Percentiles rank a stretch among this genome's conserved stretches.
Evolutionary conservation across 64 coral and sea anemone genomes (phyloP).

Genomic region (Astreopora myriophthalma): DNA sequence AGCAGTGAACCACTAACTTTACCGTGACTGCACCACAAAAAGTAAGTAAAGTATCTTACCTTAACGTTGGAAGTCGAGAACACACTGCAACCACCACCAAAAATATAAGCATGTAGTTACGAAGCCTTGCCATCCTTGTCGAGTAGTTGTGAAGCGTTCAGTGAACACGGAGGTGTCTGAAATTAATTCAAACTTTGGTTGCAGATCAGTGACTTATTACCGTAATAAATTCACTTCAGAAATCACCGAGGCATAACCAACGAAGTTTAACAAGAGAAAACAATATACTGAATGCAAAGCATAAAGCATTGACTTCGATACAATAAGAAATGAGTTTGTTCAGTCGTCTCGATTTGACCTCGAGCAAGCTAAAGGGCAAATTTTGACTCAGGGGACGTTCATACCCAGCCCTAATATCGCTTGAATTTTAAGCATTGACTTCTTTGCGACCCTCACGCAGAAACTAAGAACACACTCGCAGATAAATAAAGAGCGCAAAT

Average conservation of each 20-base stretch:
- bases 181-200: constrained; percentile 57
- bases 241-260: constrained; percentile 33
- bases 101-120: neutral
- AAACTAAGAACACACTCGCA: neutral
- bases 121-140: neutral
- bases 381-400: neutral
- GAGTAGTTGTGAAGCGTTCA: neutral
- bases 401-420: neutral
- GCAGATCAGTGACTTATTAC: constrained; percentile 43
- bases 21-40: neutral
- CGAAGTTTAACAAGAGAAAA: neutral
- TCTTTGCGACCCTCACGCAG: neutral
- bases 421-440: neutral
- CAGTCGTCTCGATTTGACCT: neutral
- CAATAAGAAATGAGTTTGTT: neutral
- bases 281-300: constrained; percentile 39
- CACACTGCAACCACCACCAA: neutral
- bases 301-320: neutral
- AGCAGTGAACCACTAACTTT: neutral
- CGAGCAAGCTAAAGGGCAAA: neutral
- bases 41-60: neutral
- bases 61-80: constrained; percentile 6
- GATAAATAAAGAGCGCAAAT: neutral
- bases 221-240: constrained; percentile 53
- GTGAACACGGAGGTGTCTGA: constrained; percentile 8